These are phyloP conservation scores for Tachina fera DNA, from an alignment of 2,888 invertebrate species.

Conservation along the genomic window DNA sequence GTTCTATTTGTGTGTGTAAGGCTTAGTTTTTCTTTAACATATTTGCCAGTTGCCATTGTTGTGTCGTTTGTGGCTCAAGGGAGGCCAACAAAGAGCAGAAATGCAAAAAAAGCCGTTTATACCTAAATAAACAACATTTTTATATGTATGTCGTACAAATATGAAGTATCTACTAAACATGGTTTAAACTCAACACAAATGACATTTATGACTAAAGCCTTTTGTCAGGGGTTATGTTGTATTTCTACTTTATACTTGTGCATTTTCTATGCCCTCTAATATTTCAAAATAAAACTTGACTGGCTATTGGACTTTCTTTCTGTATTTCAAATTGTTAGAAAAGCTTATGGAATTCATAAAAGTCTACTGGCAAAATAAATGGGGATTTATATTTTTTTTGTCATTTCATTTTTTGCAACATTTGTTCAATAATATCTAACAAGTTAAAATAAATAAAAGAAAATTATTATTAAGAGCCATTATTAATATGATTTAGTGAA, in stretches of 20 bases:
- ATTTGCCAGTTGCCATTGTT: slow-evolving; percentile 52
- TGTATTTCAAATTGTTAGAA: slow-evolving; percentile 3
- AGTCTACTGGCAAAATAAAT: slow-evolving; percentile 27
- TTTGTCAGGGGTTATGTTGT: slow-evolving; percentile 66
- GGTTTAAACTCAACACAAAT: slow-evolving; percentile 57
- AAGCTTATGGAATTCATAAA: slow-evolving; percentile 17
- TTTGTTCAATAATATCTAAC: slow-evolving; percentile 22
- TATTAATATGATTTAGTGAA: slow-evolving; percentile 52
- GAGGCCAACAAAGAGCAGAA: slow-evolving; percentile 33
- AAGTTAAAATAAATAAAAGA: slow-evolving; percentile 2
- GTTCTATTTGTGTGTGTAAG: not conserved
- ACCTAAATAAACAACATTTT: slow-evolving; percentile 57
- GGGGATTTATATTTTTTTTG: slow-evolving; percentile 58
- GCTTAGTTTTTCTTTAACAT: slow-evolving; percentile 25
- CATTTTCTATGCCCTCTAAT: slow-evolving; percentile 39
- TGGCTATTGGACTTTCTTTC: slow-evolving; percentile 1
- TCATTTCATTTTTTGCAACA: slow-evolving; percentile 29
- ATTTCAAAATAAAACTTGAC: slow-evolving; percentile 39
- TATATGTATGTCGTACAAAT: slow-evolving; percentile 41
- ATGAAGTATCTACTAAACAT: slow-evolving; percentile 63
- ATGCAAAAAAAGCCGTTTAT: slow-evolving; percentile 37
- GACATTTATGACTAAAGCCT: slow-evolving; percentile 71
- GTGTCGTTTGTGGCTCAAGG: slow-evolving; percentile 48
- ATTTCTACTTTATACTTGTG: not conserved
- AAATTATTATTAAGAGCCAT: slow-evolving; percentile 3